Evolutionary conservation across 2,888 invertebrate genomes (phyloP).

Genomic region (Agonum fuliginosum): DNA sequence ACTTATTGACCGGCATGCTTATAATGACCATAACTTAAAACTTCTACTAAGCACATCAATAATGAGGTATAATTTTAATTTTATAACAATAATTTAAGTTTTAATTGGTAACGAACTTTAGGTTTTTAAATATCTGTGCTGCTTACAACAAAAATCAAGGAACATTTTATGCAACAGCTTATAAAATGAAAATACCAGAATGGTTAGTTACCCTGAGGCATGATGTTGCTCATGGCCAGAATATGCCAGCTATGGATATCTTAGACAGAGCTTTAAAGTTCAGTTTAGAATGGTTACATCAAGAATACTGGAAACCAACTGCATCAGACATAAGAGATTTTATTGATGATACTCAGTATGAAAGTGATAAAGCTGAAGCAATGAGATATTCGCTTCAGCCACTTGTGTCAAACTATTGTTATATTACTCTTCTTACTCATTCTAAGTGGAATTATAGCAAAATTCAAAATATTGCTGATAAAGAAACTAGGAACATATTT

Average conservation of each 20-base stretch:
- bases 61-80: constrained; percentile 76
- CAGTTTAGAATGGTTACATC: constrained; percentile 81
- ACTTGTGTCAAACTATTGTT: constrained; percentile 71
- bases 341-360: constrained; percentile 66
- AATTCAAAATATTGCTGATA: constrained; percentile 70
- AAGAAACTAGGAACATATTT: constrained; percentile 66
- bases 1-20: constrained; percentile 68
- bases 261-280: constrained; percentile 79
- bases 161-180: constrained; percentile 75
- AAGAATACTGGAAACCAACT: constrained; percentile 80
- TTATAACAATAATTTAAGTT: constrained; percentile 15
- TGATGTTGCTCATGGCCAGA: constrained; percentile 83
- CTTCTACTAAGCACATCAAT: constrained; percentile 79
- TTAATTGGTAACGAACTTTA: constrained; percentile 61
- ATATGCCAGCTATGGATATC: constrained; percentile 79
- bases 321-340: constrained; percentile 74
- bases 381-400: constrained; percentile 68
- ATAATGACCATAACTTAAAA: constrained; percentile 74
- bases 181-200: constrained; percentile 81
- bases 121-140: constrained; percentile 71
- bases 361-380: constrained; percentile 66
- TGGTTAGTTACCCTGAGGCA: constrained; percentile 89
- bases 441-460: constrained; percentile 71
- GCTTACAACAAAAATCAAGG: constrained; percentile 69
- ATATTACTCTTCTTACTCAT: constrained; percentile 72